These are phyloP conservation scores for Glaucopsyche alexis DNA, from an alignment of 2,888 invertebrate genomes.

Conservation along the genomic window DNA sequence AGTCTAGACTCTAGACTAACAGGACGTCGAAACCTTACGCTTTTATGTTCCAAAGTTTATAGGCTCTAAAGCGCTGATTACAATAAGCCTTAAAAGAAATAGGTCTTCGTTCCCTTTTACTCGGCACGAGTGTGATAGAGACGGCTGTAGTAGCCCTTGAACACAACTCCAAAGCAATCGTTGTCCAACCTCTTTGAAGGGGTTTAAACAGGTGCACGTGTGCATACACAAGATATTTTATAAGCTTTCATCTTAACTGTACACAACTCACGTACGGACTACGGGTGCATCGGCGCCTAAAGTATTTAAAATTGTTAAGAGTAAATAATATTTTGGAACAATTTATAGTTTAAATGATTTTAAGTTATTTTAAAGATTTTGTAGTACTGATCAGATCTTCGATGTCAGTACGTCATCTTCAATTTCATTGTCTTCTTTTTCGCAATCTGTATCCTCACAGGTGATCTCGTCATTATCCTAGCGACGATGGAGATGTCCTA, in stretches of 20 bases:
- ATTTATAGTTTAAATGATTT: not conserved
- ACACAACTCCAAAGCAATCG: conserved; percentile 43
- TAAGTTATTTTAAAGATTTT: not conserved
- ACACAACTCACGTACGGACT: conserved; percentile 50
- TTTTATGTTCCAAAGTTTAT: conserved; percentile 2
- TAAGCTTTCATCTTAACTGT: conserved; percentile 50
- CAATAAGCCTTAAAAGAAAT: conserved; percentile 1
- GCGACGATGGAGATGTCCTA: too few relatives aligned
- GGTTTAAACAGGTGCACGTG: conserved; percentile 73
- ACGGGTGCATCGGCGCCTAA: conserved; percentile 38
- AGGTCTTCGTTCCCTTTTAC: conserved; percentile 29
- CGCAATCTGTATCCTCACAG: too few relatives aligned
- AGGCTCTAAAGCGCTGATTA: conserved; percentile 1
- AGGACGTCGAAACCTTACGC: not conserved
- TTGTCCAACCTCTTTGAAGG: conserved; percentile 51
- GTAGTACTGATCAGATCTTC: not conserved
- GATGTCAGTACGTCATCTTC: not conserved
- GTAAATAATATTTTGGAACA: not conserved
- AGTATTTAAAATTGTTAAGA: not conserved
- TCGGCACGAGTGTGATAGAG: conserved; percentile 38
- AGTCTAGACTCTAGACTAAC: not conserved
- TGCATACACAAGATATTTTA: conserved; percentile 65
- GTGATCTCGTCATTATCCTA: too few relatives aligned
- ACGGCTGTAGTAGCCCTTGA: conserved; percentile 41
- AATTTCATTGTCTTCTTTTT: too few relatives aligned